phyloP scores from a whole-genome alignment of 2,113 vertebrate genomes.

The Turdus rufiventris region DNA sequence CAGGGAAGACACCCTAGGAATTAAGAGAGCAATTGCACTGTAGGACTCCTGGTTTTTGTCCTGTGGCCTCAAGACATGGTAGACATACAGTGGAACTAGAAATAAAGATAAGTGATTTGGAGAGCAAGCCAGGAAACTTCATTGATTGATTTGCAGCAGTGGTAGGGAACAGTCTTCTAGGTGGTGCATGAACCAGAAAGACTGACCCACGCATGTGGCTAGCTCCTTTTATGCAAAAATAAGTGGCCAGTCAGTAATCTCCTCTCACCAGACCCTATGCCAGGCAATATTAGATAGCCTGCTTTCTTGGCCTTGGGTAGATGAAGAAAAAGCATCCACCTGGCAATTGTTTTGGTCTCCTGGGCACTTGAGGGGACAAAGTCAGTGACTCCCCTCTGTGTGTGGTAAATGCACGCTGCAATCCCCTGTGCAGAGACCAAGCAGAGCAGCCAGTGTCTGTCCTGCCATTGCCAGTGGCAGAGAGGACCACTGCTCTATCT shows the following conservation, averaged over 20 bases:
- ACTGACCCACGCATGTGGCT: not conserved
- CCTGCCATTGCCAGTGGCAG: not conserved
- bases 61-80: not conserved
- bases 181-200: not conserved
- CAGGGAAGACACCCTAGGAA: slow-evolving; percentile 57
- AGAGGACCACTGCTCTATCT: not conserved
- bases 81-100: not conserved
- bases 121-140: not conserved
- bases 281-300: not conserved
- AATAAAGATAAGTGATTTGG: not conserved
- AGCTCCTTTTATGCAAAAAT: not conserved
- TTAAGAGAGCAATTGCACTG: slow-evolving; percentile 3
- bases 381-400: not conserved
- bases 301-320: not conserved
- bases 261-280: not conserved
- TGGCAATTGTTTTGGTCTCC: not conserved
- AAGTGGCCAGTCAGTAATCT: not conserved
- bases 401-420: not conserved
- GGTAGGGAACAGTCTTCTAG: not conserved
- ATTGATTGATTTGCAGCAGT: not conserved
- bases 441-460: not conserved
- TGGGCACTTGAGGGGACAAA: not conserved
- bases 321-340: not conserved
- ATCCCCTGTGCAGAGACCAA: not conserved
- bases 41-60: slow-evolving; percentile 24